phyloP scores from a whole-genome alignment of 2,888 invertebrate species.

The Lithophane leautieri region DNA sequence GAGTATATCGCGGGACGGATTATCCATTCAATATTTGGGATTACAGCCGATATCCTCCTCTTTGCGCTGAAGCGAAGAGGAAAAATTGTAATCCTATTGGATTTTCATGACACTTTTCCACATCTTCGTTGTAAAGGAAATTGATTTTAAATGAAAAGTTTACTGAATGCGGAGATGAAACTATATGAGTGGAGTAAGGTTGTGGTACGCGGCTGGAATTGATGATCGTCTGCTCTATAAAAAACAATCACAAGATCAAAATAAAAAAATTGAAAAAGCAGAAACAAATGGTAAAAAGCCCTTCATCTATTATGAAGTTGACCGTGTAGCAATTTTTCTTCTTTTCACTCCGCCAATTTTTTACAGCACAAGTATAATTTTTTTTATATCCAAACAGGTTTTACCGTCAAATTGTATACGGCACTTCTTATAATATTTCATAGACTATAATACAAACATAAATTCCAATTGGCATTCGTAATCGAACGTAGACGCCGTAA shows the following conservation, averaged over 20 bases:
- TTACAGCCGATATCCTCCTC: conserved; percentile 31
- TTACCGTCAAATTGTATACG: conserved; percentile 10
- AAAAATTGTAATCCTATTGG: conserved; percentile 56
- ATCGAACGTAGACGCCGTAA: conserved; percentile 38
- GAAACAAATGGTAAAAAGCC: neutral
- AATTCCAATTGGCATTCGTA: conserved; percentile 43
- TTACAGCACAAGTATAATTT: neutral
- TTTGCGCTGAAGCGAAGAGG: conserved; percentile 7
- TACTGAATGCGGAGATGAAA: conserved; percentile 11
- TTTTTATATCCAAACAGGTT: conserved; percentile 1
- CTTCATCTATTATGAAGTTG: neutral
- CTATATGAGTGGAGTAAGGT: neutral
- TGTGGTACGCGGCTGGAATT: neutral
- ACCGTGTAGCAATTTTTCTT: neutral
- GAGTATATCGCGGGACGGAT: conserved; percentile 11
- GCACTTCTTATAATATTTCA: conserved; percentile 28
- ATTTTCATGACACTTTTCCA: conserved; percentile 43
- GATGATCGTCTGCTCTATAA: neutral
- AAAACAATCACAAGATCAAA: neutral
- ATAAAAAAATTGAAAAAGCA: neutral
- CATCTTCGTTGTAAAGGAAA: conserved; percentile 30
- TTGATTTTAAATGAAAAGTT: conserved; percentile 50
- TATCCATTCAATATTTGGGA: conserved; percentile 43
- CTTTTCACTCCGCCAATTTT: neutral
- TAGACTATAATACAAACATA: conserved; percentile 34